phyloP scores from a whole-genome alignment of 2,888 invertebrate species.

The Brachyptera risi region DNA sequence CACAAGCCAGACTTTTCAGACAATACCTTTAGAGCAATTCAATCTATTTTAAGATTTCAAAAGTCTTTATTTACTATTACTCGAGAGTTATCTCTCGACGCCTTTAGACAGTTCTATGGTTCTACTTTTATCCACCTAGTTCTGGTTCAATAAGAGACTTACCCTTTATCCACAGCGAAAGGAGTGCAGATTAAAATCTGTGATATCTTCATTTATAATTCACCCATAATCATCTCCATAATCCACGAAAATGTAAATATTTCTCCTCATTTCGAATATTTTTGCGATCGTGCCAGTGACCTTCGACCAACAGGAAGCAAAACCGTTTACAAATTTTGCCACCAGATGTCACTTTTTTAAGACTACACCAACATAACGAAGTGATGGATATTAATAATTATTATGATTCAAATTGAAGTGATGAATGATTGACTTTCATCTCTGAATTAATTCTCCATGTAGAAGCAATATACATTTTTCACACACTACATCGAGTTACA shows the following conservation, averaged over 20 bases:
- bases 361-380: too few species aligned
- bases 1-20: too few species aligned
- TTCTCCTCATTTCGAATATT: conserved; percentile 30
- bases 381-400: too few species aligned
- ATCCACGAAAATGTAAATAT: conserved; percentile 28
- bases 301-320: conserved; percentile 41
- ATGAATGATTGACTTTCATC: too few species aligned
- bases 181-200: neutral
- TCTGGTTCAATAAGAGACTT: neutral
- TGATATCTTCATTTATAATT: conserved; percentile 4
- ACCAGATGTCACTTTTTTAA: conserved; percentile 30
- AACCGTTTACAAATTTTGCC: conserved; percentile 28
- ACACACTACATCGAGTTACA: too few species aligned
- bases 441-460: too few species aligned
- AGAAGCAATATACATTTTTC: too few species aligned
- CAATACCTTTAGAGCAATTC: too few species aligned
- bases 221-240: conserved; percentile 29
- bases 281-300: conserved; percentile 41
- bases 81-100: conserved; percentile 21
- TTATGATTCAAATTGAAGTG: too few species aligned
- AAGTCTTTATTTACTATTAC: neutral
- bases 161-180: neutral
- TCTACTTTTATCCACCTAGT: neutral
- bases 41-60: neutral
- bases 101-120: conserved; percentile 12